These are phyloP conservation scores for Anseranas semipalmata DNA, from an alignment of 2,113 vertebrate genomes.

Conservation along the genomic window DNA sequence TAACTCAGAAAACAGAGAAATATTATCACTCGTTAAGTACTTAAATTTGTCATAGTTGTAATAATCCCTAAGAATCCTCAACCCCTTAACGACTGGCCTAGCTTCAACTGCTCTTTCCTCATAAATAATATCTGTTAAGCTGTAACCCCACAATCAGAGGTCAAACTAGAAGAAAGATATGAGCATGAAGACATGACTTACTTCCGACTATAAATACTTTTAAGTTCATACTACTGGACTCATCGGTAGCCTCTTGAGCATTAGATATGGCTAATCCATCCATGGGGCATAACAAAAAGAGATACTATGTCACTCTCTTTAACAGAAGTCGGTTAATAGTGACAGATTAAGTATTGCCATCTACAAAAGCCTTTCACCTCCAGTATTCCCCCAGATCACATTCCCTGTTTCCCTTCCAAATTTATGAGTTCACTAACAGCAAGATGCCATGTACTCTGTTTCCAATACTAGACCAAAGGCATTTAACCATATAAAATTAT, in stretches of 20 bases:
- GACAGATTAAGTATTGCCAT: background rate
- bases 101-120: background rate
- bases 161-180: background rate
- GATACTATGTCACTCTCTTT: background rate
- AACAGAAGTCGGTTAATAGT: background rate
- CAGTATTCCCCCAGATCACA: background rate
- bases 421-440: background rate
- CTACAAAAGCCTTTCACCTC: background rate
- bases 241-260: background rate
- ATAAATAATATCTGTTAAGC: background rate
- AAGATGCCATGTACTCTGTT: background rate
- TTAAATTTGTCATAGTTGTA: background rate
- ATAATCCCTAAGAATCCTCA: background rate
- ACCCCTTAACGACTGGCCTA: background rate
- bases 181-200: background rate
- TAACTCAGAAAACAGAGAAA: background rate
- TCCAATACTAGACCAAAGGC: background rate
- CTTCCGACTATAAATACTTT: background rate
- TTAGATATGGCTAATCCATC: background rate
- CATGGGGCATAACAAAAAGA: background rate
- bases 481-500: background rate
- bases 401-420: background rate
- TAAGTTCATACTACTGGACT: background rate
- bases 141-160: background rate
- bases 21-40: background rate